phyloP scores from a whole-genome alignment of 2,888 invertebrate genomes.

The Schrankia costaestrigalis region DNA sequence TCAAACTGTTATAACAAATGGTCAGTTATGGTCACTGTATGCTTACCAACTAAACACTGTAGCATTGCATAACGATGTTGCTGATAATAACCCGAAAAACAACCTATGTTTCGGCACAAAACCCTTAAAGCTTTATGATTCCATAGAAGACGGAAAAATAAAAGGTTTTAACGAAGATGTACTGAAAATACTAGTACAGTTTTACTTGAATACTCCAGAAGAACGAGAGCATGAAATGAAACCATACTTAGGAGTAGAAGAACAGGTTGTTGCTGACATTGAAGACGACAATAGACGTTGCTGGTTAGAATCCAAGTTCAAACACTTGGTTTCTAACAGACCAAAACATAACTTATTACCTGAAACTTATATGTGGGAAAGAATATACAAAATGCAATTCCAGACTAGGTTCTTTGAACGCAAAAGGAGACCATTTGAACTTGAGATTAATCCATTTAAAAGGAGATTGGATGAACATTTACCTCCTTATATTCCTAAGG shows the following conservation, averaged over 20 bases:
- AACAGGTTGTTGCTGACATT: constrained; percentile 84
- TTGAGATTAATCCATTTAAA: constrained; percentile 80
- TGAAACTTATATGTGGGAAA: constrained; percentile 90
- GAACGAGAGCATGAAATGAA: constrained; percentile 83
- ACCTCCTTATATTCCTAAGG: constrained; percentile 86
- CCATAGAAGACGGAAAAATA: constrained; percentile 85
- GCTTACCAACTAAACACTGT: constrained; percentile 96
- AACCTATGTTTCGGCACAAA: constrained; percentile 91
- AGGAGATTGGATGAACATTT: constrained; percentile 84
- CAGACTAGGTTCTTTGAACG: constrained; percentile 85
- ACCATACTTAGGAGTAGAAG: constrained; percentile 84
- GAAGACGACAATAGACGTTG: constrained; percentile 83
- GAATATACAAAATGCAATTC: constrained; percentile 87
- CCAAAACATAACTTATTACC: constrained; percentile 82
- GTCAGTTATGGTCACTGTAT: constrained; percentile 91
- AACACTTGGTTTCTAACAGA: constrained; percentile 85
- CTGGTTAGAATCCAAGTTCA: constrained; percentile 86
- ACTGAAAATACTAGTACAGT: constrained; percentile 85
- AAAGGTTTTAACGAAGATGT: constrained; percentile 90
- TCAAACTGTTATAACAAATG: constrained; percentile 94
- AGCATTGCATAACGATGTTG: constrained; percentile 82
- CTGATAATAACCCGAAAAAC: constrained; percentile 83
- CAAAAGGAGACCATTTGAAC: constrained; percentile 85
- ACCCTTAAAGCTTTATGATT: constrained; percentile 87
- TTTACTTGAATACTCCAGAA: constrained; percentile 86